Conservation (phyloP, 2,888 invertebrate species). For the Dryocosmus kuriphilus region DNA sequence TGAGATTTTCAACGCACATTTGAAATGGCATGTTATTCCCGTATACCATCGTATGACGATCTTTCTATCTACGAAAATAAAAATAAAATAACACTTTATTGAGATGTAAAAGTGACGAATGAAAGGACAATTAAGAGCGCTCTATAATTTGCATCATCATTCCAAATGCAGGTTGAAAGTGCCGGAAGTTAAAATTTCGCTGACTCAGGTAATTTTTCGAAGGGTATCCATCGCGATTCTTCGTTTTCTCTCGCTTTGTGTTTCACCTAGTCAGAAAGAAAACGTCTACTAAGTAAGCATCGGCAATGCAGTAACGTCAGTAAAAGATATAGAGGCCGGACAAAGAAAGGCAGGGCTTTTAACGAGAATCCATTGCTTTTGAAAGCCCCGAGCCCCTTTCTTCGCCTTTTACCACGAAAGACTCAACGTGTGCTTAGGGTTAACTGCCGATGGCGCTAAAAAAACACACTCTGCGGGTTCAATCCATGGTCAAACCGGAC, state of each 20-base stretch:
- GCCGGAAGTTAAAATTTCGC: not conserved
- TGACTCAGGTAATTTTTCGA: slow-evolving; percentile 32
- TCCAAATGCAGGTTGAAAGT: not conserved
- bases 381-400: slow-evolving; percentile 43
- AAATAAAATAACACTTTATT: not conserved
- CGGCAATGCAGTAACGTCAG: slow-evolving; percentile 45
- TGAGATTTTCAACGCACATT: too few relatives aligned
- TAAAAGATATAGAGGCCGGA: slow-evolving; percentile 49
- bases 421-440: slow-evolving; percentile 31
- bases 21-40: too few relatives aligned
- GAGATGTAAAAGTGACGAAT: not conserved
- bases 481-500: slow-evolving; percentile 22
- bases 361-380: slow-evolving; percentile 63
- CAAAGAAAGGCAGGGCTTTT: slow-evolving; percentile 56
- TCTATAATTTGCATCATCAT: not conserved
- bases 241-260: slow-evolving; percentile 22
- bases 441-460: slow-evolving; percentile 42
- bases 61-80: too few relatives aligned
- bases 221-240: slow-evolving; percentile 28
- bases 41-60: too few relatives aligned
- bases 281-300: slow-evolving; percentile 46
- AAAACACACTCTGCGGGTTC: slow-evolving; percentile 50
- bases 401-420: slow-evolving; percentile 9
- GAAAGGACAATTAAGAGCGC: not conserved
- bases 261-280: slow-evolving; percentile 22